Evolutionary conservation across 2,113 vertebrate genomes (phyloP), one percentile per base, ranked within the genome.

Genomic region (Odocoileus virginianus): DNA sequence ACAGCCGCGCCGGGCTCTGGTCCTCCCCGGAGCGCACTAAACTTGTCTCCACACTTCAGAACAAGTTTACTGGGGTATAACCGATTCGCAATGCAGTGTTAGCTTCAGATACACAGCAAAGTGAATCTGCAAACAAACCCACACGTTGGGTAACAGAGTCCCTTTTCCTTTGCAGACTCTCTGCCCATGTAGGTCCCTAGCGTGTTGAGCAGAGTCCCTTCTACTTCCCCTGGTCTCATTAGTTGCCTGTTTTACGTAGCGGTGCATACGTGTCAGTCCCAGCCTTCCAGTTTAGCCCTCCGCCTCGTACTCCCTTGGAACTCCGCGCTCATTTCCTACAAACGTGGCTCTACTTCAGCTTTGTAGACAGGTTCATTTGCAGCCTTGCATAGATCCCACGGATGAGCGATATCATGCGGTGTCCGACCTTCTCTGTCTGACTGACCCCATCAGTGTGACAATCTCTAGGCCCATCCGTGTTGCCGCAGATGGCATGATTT

Each of bases 71-170:
- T 71, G 67, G 10, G 5, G 19, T 12, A 6, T 23, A 71, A 23
- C n/a, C 2, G 1, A 23, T 40, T 23, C 23, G 13, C n/a, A 71
- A 6, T 71, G 67, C 3, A 12, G 19, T 19, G 0, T 40, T 23
- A 40, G 10, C 23, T 71, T 71, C 67, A 40, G 67, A 13, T 23
- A 40, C 40, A 12, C 67, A 71, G n/a, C 19, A 40, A 71, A 71
- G 19, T 40, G n/a, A 23, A 40, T 71, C 67, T 71, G 67, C 67
- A 23, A 71, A 71, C 6, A 23, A n/a, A n/a, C n/a, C n/a, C 67
- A 71, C 21, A 40, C 23, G 19, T 23, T 71, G 16, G 17, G 33
- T 67, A n/a, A n/a, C 61, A 67, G 40, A 40, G 3, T 40, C 40
- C 67, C 23, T 36, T 71, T 36, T 71, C n/a, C 2, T 6, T 40